Conservation (phyloP, 2,888 invertebrate genomes). For the Cosmia pyralina region DNA sequence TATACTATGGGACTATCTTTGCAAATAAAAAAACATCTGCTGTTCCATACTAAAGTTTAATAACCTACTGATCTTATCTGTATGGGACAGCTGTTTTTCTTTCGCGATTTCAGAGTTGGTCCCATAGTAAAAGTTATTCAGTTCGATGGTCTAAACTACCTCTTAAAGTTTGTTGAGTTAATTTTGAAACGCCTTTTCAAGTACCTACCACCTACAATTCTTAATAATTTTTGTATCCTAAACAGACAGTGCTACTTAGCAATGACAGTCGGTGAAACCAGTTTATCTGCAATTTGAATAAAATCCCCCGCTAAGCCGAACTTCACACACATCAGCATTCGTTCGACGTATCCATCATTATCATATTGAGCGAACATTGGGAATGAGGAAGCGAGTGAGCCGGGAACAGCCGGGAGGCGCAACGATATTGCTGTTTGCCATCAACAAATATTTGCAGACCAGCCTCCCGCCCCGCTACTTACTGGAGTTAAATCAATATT, state of each 20-base stretch:
- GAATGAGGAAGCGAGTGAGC: slow-evolving; percentile 72
- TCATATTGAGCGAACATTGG: slow-evolving; percentile 80
- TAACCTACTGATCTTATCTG: too few species aligned
- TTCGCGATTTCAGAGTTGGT: too few species aligned
- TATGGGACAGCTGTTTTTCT: too few species aligned
- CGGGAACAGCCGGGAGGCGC: slow-evolving; percentile 80
- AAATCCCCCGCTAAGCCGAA: slow-evolving; percentile 73
- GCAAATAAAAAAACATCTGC: too few species aligned
- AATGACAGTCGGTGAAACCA: slow-evolving; percentile 52
- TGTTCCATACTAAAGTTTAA: too few species aligned
- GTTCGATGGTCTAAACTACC: too few species aligned
- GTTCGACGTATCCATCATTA: slow-evolving; percentile 82
- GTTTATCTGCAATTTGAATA: slow-evolving; percentile 74
- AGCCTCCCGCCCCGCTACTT: slow-evolving; percentile 82
- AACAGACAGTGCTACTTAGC: slow-evolving; percentile 29
- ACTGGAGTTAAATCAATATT: slow-evolving; percentile 90
- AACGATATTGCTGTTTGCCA: slow-evolving; percentile 88
- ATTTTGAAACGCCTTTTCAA: too few species aligned
- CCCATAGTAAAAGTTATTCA: too few species aligned
- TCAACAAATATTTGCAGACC: slow-evolving; percentile 82
- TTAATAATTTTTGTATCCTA: slow-evolving; percentile 22
- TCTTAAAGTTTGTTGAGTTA: too few species aligned
- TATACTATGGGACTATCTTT: too few species aligned
- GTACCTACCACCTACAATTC: background rate
- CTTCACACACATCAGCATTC: slow-evolving; percentile 81